Percentiles rank a stretch among this genome's conserved stretches.
Conservation (phyloP, 2,888 invertebrate genomes). For the Drosophila putrida region DNA sequence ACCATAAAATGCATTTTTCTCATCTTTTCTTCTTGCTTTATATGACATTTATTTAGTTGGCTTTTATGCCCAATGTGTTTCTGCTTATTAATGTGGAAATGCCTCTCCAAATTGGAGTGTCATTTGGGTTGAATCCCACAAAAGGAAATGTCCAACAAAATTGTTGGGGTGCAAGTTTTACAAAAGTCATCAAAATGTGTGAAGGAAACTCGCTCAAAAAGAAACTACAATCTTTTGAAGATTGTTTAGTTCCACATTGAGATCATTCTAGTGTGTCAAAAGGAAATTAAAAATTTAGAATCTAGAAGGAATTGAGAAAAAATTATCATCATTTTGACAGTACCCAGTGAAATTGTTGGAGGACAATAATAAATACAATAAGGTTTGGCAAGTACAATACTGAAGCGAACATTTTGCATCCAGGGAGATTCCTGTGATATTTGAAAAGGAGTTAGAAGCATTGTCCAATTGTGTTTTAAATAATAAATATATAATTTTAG, state of each 20-base stretch:
- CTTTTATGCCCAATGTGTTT: conserved; percentile 68
- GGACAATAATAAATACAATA: neutral
- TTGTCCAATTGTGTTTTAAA: no score
- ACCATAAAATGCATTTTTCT: conserved; percentile 51
- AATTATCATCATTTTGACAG: conserved; percentile 13
- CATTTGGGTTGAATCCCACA: conserved; percentile 55
- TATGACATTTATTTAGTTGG: conserved; percentile 67
- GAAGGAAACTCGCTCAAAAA: conserved; percentile 38
- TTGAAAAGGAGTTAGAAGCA: no score
- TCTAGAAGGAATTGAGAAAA: conserved; percentile 6
- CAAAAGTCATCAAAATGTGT: conserved; percentile 44
- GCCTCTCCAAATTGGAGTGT: conserved; percentile 81
- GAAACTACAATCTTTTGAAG: conserved; percentile 1
- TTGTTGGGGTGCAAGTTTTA: conserved; percentile 45
- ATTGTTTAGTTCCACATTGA: conserved; percentile 19
- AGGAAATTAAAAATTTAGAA: conserved; percentile 1
- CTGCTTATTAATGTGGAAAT: conserved; percentile 80
- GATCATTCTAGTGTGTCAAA: conserved; percentile 10
- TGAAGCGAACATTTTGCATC: neutral
- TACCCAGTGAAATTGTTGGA: neutral
- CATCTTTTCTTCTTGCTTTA: conserved; percentile 37
- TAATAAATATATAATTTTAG: no score
- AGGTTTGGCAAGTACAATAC: neutral
- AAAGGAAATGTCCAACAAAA: conserved; percentile 38
- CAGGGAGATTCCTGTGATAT: no score